Conservation (phyloP, 2,888 invertebrate genomes). For the Strigamia crassipes region DNA sequence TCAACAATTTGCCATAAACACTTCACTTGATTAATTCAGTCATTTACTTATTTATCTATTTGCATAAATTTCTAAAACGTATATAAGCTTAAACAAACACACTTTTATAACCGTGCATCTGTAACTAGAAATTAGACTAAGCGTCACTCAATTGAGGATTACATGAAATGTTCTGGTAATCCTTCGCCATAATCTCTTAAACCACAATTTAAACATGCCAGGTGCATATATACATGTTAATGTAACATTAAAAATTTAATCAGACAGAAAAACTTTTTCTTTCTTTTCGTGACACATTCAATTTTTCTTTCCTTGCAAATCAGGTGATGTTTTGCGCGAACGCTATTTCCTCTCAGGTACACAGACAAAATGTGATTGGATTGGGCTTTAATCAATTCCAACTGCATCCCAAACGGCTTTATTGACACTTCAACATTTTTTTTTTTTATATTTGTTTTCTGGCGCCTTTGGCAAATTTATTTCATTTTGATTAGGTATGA, state of each 20-base stretch:
- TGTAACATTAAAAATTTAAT: not conserved
- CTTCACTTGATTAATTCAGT: too few species aligned
- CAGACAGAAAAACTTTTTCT: not conserved
- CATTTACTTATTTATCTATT: too few species aligned
- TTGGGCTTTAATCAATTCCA: slow-evolving; percentile 42
- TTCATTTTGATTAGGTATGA: not conserved
- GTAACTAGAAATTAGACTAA: not conserved
- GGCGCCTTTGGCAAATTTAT: slow-evolving; percentile 17
- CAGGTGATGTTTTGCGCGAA: slow-evolving; percentile 25
- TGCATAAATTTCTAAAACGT: too few species aligned
- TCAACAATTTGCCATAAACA: too few species aligned
- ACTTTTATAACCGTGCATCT: not conserved
- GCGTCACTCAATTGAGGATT: not conserved
- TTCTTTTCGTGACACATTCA: not conserved
- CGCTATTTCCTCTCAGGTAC: not conserved
- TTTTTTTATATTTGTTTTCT: not conserved
- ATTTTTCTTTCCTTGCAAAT: slow-evolving; percentile 32
- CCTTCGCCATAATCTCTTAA: slow-evolving; percentile 6
- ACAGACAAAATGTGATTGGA: slow-evolving; percentile 35
- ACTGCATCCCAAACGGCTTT: slow-evolving; percentile 27
- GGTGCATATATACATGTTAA: not conserved
- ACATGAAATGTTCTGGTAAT: not conserved
- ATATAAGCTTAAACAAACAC: not conserved
- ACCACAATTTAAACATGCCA: not conserved
- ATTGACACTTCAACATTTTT: not conserved